phyloP scores from a whole-genome alignment of 2,888 invertebrate genomes.

The Himalopsyche tibetana region DNA sequence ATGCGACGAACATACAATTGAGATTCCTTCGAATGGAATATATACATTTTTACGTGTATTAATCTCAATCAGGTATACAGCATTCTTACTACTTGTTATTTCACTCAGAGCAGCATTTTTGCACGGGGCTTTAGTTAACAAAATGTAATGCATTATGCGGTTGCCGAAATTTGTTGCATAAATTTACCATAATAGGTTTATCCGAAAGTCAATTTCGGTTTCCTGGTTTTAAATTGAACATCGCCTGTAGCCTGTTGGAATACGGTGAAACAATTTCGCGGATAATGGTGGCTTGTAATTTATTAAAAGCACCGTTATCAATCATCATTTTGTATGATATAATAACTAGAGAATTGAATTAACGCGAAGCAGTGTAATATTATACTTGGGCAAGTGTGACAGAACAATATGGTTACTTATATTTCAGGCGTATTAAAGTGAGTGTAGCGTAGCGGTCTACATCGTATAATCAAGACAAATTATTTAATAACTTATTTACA shows the following conservation, averaged over 20 bases:
- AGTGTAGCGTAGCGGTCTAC: no score
- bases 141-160: slow-evolving; percentile 13
- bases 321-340: background rate
- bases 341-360: background rate
- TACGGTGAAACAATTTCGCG: background rate
- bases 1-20: no score
- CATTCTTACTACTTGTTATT: background rate
- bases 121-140: background rate
- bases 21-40: background rate
- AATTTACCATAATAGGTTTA: slow-evolving; percentile 9
- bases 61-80: background rate
- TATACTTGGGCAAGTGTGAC: no score
- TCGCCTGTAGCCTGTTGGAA: background rate
- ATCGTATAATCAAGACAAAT: no score
- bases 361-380: no score
- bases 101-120: slow-evolving; percentile 6
- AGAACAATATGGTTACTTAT: no score
- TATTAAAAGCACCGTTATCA: background rate
- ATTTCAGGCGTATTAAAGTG: no score
- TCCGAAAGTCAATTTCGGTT: slow-evolving; percentile 22
- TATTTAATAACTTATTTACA: no score
- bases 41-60: background rate
- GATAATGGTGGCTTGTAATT: background rate
- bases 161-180: slow-evolving; percentile 8
- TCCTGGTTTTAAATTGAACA: slow-evolving; percentile 21